These are phyloP conservation scores for Oscheius sp. DNA, from an alignment of 2,888 invertebrate genomes.

Conservation along the genomic window DNA sequence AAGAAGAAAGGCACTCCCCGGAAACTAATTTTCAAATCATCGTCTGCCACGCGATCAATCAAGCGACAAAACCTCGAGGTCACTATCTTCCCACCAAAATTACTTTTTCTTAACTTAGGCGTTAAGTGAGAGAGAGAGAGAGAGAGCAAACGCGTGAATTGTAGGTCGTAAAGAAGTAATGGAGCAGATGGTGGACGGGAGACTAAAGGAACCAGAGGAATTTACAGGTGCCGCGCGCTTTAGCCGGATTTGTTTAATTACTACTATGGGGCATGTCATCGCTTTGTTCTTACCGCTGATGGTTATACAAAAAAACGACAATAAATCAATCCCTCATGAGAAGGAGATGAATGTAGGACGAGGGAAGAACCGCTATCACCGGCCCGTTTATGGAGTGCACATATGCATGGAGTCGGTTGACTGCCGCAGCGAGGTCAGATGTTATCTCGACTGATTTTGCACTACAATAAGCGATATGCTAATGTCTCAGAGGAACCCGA, in stretches of 20 bases:
- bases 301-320: neutral
- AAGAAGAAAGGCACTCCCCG: constrained; percentile 28
- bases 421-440: constrained; percentile 24
- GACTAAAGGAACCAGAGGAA: constrained; percentile 9
- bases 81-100: constrained; percentile 21
- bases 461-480: constrained; percentile 31
- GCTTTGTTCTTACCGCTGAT: constrained; percentile 13
- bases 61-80: constrained; percentile 24
- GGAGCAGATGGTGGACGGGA: constrained; percentile 22
- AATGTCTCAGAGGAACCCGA: constrained; percentile 22
- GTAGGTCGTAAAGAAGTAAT: neutral
- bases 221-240: constrained; percentile 26
- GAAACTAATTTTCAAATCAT: constrained; percentile 30
- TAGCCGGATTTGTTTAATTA: constrained; percentile 23
- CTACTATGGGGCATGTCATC: neutral
- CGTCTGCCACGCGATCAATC: constrained; percentile 22
- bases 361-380: constrained; percentile 19
- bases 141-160: neutral
- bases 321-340: neutral
- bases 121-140: neutral
- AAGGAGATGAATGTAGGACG: neutral
- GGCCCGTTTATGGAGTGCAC: constrained; percentile 29
- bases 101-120: neutral
- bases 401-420: constrained; percentile 24
- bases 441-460: constrained; percentile 29